Evolutionary conservation across 2,113 vertebrate species (phyloP), one percentile per base, ranked within the genome.

Genomic region (Spea bombifrons): DNA sequence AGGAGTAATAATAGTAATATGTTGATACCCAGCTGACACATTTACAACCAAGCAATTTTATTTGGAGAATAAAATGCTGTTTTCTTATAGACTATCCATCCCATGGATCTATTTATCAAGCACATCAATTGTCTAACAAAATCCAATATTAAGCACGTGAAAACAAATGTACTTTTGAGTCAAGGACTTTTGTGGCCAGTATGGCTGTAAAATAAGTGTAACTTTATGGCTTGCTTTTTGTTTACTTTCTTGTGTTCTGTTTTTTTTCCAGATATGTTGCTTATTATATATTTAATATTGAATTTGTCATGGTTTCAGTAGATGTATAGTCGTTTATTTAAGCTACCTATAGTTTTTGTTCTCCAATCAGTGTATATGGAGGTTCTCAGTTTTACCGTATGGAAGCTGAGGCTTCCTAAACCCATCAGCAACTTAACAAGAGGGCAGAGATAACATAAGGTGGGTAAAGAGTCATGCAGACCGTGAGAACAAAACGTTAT

Each of bases 11-110:
- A 75, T 17, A 53, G 61, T 75, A 75, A 75, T 68, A 69, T 76
- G 75, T 66, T 76, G 75, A 76, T 69, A 76, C 75, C 66, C 75
- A 61, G n/a, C 46, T 69, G 66, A 76, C 75, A 76, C 75, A 76
- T 76, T 76, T 76, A 76, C 75, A 59, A 69, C 52, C 66, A 76
- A 59, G 75, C 75, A 55, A 57, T 76, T 76, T 76, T 13, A 8
- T 49, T 67, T 47, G 43, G 75, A 49, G 68, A 76, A 69, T 76
- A 76, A 76, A 76, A 68, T 30, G 52, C 15, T 12, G 50, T 75
- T 68, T 8, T 68, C 66, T 68, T 15, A 48, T 47, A 76, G 52
- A 68, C 50, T 76, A 76, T 46, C 48, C 53, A 44, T 69, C 44
- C 52, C 50, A 76, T 76, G 55, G 65, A 16, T 44, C 49, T 67